These are phyloP conservation scores for Agelastica alni DNA, from an alignment of 2,888 invertebrate species.

Conservation along the genomic window DNA sequence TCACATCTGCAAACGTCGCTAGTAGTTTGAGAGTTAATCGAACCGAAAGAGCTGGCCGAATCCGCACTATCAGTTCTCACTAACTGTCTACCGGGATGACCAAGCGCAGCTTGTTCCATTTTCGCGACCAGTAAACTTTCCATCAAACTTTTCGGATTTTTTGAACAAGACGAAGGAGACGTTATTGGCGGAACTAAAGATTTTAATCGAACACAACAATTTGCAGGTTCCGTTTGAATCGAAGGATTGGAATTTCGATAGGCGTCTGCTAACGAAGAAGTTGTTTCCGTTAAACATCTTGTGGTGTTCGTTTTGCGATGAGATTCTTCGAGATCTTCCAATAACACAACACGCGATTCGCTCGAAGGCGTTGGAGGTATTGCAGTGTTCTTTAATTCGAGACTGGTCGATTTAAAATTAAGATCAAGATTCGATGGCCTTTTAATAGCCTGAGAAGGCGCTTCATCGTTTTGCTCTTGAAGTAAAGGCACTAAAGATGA, in stretches of 20 bases:
- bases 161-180: conserved; percentile 41
- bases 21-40: conserved; percentile 65
- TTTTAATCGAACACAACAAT: not conserved
- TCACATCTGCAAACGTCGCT: conserved; percentile 82
- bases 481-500: not conserved
- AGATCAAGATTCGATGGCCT: conserved; percentile 5
- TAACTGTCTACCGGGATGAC: conserved; percentile 56
- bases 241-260: conserved; percentile 6
- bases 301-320: not conserved
- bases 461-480: not conserved
- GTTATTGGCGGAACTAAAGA: not conserved
- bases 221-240: not conserved
- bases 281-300: not conserved
- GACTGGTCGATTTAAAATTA: not conserved
- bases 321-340: not conserved
- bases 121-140: conserved; percentile 79
- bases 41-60: conserved; percentile 72
- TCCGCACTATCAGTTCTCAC: conserved; percentile 79
- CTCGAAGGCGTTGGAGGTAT: not conserved
- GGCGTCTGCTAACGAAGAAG: not conserved
- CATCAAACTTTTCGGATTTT: conserved; percentile 76
- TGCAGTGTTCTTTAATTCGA: not conserved
- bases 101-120: conserved; percentile 71
- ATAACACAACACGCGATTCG: not conserved
- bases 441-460: not conserved